Evolutionary conservation across 2,113 vertebrate genomes (phyloP), one percentile per base, ranked within the genome.

Genomic region (Psephotus haematonotus): DNA sequence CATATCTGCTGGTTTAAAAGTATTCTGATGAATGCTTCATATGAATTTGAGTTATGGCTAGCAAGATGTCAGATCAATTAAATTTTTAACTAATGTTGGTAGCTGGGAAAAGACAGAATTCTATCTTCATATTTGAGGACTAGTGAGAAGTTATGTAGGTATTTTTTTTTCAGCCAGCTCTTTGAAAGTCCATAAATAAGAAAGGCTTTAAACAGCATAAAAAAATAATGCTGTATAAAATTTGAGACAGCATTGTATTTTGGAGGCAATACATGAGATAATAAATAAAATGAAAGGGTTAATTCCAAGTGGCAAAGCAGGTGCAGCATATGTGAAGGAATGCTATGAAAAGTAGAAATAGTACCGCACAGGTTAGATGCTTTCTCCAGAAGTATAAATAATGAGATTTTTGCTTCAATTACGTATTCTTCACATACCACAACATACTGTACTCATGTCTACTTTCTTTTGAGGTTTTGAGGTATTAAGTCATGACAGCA

Each of bases 381-480:
- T 95, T 76, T 62, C 79, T 76, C 25, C 46, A 15, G 35, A 35
- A 71, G 33, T 19, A 19, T 25, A 31, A 76, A 22, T 44, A 77
- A 37, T 74, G 37, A 50, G n/a, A 37, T 81, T 95, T 77, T 92
- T 83, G n/a, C 76, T 71, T 77, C 13, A 24, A 20, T 57, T 67
- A 52, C 85, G 33, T 81, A 14, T 49, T 89, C 69, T 74, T 82
- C 55, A 52, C 74, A 49, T 50, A 8, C 82, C 94, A 82, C 74
- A 71, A 63, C 88, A 86, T 65, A 72, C 27, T 53, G 22, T 53
- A 81, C 46, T 55, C 68, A 31, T 37, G 17, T 69, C 19, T 65
- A 43, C 77, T 76, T 82, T 93, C 86, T 93, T 96, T 71, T 88
- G 74, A 82, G 53, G 33, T 75, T 83, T 92, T 86, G 82, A 93